These are phyloP conservation scores for Chloebia gouldiae DNA, from an alignment of 2,113 vertebrate species.

Conservation along the genomic window DNA sequence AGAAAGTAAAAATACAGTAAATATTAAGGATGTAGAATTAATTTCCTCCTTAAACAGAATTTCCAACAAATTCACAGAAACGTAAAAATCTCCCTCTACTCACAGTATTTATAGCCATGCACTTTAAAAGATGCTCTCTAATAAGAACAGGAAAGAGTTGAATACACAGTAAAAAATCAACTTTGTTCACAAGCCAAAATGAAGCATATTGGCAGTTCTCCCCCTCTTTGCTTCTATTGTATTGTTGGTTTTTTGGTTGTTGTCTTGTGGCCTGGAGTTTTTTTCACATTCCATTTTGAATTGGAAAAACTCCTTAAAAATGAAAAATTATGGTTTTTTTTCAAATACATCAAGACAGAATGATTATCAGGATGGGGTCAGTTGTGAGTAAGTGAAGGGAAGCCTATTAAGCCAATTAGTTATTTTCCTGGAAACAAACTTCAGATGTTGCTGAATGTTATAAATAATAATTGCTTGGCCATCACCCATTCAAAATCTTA, in stretches of 20 bases:
- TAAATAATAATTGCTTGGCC: background rate
- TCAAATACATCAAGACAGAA: background rate
- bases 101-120: slow-evolving; percentile 25
- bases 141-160: slow-evolving; percentile 58
- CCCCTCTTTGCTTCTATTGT: background rate
- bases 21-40: background rate
- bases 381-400: background rate
- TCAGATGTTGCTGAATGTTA: background rate
- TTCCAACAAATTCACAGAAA: slow-evolving; percentile 49
- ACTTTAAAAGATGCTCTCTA: background rate
- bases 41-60: slow-evolving; percentile 20
- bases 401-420: background rate
- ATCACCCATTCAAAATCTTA: background rate
- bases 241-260: background rate
- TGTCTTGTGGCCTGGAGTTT: background rate
- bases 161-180: slow-evolving; percentile 59
- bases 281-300: background rate
- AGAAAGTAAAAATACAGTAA: background rate
- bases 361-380: background rate
- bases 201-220: background rate
- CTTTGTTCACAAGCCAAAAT: slow-evolving; percentile 66
- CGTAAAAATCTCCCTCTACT: slow-evolving; percentile 31
- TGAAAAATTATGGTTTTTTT: background rate
- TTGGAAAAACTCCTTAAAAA: background rate
- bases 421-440: background rate